phyloP scores from a whole-genome alignment of 1,140 invertebrate species.

The Drosophila micromelanica region DNA sequence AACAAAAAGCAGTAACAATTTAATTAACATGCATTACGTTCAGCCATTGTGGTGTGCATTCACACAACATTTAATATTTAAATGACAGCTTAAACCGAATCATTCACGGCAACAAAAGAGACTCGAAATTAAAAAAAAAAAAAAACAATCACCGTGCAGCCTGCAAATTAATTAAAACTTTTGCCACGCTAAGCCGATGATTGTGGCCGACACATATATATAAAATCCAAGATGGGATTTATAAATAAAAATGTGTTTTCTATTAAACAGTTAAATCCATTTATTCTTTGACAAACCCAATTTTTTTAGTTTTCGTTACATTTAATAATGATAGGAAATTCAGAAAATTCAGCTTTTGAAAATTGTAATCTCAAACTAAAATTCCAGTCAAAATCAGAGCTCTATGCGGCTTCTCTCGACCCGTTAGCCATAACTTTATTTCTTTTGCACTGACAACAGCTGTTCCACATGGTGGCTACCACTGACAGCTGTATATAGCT shows the following conservation, averaged over 20 bases:
- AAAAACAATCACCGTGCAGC: not conserved
- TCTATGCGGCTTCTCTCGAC: conserved; percentile 1
- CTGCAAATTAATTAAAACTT: conserved; percentile 33
- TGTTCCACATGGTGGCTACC: conserved; percentile 6
- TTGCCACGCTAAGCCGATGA: conserved; percentile 15
- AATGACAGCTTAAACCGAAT: conserved; percentile 13
- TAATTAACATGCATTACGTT: conserved; percentile 28
- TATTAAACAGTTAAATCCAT: too few species aligned
- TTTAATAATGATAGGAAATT: too few species aligned
- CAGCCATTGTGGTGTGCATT: conserved; percentile 13
- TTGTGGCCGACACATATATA: not conserved
- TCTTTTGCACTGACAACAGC: conserved; percentile 14
- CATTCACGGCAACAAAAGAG: conserved; percentile 6
- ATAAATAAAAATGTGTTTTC: too few species aligned
- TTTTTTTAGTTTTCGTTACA: too few species aligned
- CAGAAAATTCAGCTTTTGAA: too few species aligned
- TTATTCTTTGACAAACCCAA: too few species aligned
- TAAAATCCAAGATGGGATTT: too few species aligned
- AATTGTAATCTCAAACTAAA: too few species aligned
- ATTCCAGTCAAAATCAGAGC: not conserved
- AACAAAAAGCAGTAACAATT: conserved; percentile 21
- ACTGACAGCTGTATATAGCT: not conserved
- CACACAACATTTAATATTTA: conserved; percentile 29
- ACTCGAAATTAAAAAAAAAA: not conserved
- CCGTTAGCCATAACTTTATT: conserved; percentile 21